Percentiles rank a stretch among this genome's conserved stretches.
Evolutionary conservation across 2,888 invertebrate species (phyloP).

Genomic region (Drosophila kanekoi): DNA sequence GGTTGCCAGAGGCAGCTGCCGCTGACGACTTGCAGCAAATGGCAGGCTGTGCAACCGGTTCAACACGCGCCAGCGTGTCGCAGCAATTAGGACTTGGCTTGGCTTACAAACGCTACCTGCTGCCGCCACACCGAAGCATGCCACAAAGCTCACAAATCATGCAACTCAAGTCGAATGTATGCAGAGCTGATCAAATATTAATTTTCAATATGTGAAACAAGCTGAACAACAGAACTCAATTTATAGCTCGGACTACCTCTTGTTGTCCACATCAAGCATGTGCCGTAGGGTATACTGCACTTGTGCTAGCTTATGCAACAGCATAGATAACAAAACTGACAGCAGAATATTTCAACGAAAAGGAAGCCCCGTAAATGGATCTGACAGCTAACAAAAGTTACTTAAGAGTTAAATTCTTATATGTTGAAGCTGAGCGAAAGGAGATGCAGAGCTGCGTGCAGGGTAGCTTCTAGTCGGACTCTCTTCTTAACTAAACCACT

Average conservation of each 20-base stretch:
- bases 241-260: slow-evolving; percentile 4
- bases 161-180: slow-evolving; percentile 33
- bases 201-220: slow-evolving; percentile 62
- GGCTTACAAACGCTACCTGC: slow-evolving; percentile 39
- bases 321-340: not conserved
- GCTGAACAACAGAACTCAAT: slow-evolving; percentile 29
- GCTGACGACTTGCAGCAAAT: not conserved
- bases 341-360: too few relatives aligned
- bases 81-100: slow-evolving; percentile 38
- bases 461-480: not conserved
- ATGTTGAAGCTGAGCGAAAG: too few relatives aligned
- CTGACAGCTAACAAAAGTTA: too few relatives aligned
- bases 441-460: not conserved
- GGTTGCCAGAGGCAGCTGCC: slow-evolving; percentile 14
- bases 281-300: not conserved
- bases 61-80: slow-evolving; percentile 46
- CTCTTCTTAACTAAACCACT: not conserved
- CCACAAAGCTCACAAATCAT: slow-evolving; percentile 37
- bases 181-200: slow-evolving; percentile 67
- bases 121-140: slow-evolving; percentile 33
- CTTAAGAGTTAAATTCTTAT: too few relatives aligned
- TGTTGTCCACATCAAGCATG: not conserved
- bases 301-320: not conserved
- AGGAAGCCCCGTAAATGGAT: too few relatives aligned
- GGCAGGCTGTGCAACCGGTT: slow-evolving; percentile 48